Base-by-base conservation (phyloP, 2,113 vertebrate genomes). In the Rallus limicola region DNA sequence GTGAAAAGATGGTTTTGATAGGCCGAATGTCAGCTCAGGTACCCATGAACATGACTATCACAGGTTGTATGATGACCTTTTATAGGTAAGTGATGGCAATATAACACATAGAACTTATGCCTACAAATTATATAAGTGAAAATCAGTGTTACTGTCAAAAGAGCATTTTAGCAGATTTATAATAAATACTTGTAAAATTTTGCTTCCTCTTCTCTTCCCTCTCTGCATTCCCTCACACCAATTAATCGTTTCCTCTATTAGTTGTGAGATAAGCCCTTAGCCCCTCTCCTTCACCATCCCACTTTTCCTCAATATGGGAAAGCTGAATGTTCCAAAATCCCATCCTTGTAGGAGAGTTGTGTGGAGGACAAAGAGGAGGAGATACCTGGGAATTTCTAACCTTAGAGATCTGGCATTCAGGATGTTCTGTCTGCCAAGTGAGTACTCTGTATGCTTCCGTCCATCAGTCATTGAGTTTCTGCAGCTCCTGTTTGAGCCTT, bases 21-120 rank as follows among this genome's bases (percentile, higher is more conserved):
- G 99, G 99, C 65, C 98, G 99, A 56, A 99, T 99, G 99, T 99
- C 99, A 1, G 99, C 99, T 38, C 99, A 99, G 97, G 99, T 99
- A 20, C 99, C 99, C 26, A 99, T 99, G 99, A 99, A 99, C 97
- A 99, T 99, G 99, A 99, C 99, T 23, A 99, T 99, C 98, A 99
- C 99, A 13, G 99, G 99, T 34, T 99, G 99, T 69, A 99, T 99
- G 99, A 99, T 99, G 99, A 99, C 99, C 1, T 99, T 99, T 96
- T 99, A 99, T 96, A 99, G 98, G 99, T 99, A 91, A 98, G 98
- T 77, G 31, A 3, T 34, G 50, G 48, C 29, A 59, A 0, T 28
- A 6, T 31, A 77, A 6, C 62, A 82, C 60, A 17, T 17, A 3
- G 82, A 76, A 78, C 13, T 14, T 33, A 38, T 88, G 25, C 25